Percentiles rank a stretch among this genome's conserved stretches.
Evolutionary conservation across 1,140 invertebrate genomes (phyloP).

Genomic region (Formica selysi): DNA sequence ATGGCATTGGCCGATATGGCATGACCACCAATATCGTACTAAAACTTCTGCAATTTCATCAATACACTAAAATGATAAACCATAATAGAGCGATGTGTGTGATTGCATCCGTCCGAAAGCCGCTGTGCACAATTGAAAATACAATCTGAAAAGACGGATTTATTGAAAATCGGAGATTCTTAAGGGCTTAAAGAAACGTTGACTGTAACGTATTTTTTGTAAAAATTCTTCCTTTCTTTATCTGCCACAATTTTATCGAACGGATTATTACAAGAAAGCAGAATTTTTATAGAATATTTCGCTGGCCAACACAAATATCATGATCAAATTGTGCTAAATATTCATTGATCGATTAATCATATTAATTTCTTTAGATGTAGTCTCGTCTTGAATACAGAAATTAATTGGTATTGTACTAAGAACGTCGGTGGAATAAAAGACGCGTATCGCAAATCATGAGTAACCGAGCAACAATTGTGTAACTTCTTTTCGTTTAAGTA

Average conservation of each 20-base stretch:
- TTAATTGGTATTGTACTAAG: not conserved
- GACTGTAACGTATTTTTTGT: not conserved
- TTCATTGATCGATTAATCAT: not conserved
- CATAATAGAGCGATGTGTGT: slow-evolving; percentile 59
- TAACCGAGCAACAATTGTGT: not conserved
- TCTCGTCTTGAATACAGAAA: not conserved
- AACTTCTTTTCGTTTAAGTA: slow-evolving; percentile 23
- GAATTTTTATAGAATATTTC: not conserved
- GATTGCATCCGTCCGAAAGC: slow-evolving; percentile 38
- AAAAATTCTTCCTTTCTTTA: not conserved
- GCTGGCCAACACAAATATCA: not conserved
- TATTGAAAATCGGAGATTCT: slow-evolving; percentile 39
- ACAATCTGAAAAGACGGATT: slow-evolving; percentile 44
- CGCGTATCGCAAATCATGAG: not conserved
- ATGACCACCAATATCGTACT: slow-evolving; percentile 41
- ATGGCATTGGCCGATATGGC: slow-evolving; percentile 62
- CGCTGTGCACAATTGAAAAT: slow-evolving; percentile 41
- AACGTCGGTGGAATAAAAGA: not conserved
- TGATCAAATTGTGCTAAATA: not conserved
- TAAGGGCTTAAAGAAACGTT: slow-evolving; percentile 27
- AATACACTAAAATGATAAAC: slow-evolving; percentile 57
- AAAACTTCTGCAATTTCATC: slow-evolving; percentile 37
- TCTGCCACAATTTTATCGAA: not conserved
- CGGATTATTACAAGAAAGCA: not conserved
- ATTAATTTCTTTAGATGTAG: not conserved